Conservation (phyloP, 2,888 invertebrate genomes). For the Meganola albula region DNA sequence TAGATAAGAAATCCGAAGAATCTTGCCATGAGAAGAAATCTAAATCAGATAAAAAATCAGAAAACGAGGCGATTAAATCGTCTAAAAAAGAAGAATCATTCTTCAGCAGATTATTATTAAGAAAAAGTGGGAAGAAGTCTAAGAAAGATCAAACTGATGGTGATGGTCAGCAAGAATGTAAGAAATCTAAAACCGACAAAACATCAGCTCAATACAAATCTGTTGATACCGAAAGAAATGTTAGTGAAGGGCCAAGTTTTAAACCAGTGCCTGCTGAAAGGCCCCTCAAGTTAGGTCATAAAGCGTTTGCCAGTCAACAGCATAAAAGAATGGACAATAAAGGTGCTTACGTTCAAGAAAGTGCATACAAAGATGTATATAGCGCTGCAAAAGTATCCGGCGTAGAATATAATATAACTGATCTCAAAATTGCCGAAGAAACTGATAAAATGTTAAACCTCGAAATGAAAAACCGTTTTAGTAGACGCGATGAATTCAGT, state of each 20-base stretch:
- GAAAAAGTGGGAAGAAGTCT: conserved; percentile 84
- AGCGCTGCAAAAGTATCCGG: conserved; percentile 66
- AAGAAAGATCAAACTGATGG: conserved; percentile 73
- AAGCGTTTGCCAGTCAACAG: conserved; percentile 70
- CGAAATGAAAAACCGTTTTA: conserved; percentile 61
- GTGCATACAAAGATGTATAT: conserved; percentile 68
- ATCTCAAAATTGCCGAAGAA: conserved; percentile 73
- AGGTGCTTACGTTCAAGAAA: conserved; percentile 71
- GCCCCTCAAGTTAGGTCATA: conserved; percentile 68
- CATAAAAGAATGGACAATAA: conserved; percentile 73
- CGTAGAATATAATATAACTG: conserved; percentile 68
- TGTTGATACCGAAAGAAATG: conserved; percentile 49
- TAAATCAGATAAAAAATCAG: conserved; percentile 67
- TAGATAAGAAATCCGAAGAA: conserved; percentile 66
- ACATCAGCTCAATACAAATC: conserved; percentile 51
- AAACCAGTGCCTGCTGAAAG: conserved; percentile 65
- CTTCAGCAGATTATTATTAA: conserved; percentile 81
- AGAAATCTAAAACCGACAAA: conserved; percentile 60
- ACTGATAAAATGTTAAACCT: conserved; percentile 66
- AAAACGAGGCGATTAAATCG: conserved; percentile 67
- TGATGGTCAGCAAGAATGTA: conserved; percentile 58
- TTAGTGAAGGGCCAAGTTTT: conserved; percentile 49
- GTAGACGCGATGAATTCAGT: conserved; percentile 58
- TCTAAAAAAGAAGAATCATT: conserved; percentile 78
- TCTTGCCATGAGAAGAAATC: conserved; percentile 71